Conservation (phyloP, 2,797 vertebrate genomes). For the Rhinogobio ventralis region DNA sequence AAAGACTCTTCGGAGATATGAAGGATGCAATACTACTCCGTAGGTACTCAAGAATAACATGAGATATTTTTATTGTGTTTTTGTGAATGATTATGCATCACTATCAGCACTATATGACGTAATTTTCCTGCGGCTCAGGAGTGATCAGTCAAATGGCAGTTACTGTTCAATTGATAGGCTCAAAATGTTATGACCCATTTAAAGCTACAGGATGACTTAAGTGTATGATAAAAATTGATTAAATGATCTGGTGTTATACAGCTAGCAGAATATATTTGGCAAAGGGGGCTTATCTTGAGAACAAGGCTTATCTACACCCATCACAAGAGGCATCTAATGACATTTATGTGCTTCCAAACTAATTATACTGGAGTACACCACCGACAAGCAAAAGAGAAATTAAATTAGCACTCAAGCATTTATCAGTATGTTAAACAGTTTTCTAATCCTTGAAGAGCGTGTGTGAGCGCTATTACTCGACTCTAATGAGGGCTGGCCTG, state of each 20-base stretch:
- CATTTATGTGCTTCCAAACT: slow-evolving; percentile 53
- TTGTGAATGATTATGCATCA: background rate
- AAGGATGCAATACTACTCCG: no score
- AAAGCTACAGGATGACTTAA: background rate
- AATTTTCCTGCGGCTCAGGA: background rate
- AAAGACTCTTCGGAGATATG: no score
- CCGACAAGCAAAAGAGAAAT: slow-evolving; percentile 52
- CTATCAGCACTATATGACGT: background rate
- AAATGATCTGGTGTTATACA: slow-evolving; percentile 8
- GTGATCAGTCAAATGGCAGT: background rate
- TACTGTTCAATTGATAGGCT: background rate
- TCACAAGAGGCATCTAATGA: slow-evolving; percentile 56
- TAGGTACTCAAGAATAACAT: no score
- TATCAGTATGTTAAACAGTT: slow-evolving; percentile 58
- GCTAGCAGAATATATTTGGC: slow-evolving; percentile 6
- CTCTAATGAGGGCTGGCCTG: slow-evolving; percentile 24
- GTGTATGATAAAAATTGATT: background rate
- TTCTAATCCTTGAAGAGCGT: slow-evolving; percentile 35
- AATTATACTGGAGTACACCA: slow-evolving; percentile 54
- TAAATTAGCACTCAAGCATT: slow-evolving; percentile 51
- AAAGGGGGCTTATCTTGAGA: slow-evolving; percentile 23
- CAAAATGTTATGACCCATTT: background rate
- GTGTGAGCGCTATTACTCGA: slow-evolving; percentile 7
- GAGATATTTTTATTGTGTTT: no score
- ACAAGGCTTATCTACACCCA: slow-evolving; percentile 34